Conservation (phyloP, 2,888 invertebrate genomes). For the Papilio demoleus region DNA sequence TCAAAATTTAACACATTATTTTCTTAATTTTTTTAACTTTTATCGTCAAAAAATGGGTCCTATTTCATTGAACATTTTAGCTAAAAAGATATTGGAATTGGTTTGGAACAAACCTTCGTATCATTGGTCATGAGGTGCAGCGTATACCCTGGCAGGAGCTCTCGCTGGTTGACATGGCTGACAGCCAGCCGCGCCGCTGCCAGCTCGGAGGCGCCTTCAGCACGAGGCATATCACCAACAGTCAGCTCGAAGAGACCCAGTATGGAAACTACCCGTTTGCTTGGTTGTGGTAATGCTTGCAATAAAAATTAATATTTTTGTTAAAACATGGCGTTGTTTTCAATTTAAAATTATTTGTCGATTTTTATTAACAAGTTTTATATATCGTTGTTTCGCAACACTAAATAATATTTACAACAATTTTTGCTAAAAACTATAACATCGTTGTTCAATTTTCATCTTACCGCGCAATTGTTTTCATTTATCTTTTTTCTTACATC, state of each 20-base stretch:
- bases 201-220: constrained; percentile 89
- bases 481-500: too few species aligned
- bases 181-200: constrained; percentile 92
- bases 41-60: too few species aligned
- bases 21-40: too few species aligned
- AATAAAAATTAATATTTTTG: constrained; percentile 35
- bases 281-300: constrained; percentile 59
- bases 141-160: constrained; percentile 88
- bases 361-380: not conserved
- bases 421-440: too few species aligned
- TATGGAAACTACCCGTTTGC: constrained; percentile 84
- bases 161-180: constrained; percentile 88
- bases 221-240: constrained; percentile 84
- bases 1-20: too few species aligned
- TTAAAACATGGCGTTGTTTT: not conserved
- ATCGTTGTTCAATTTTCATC: too few species aligned
- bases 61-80: too few species aligned
- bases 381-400: not conserved
- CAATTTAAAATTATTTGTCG: not conserved
- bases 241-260: constrained; percentile 92
- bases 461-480: too few species aligned
- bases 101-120: constrained; percentile 89
- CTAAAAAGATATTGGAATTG: too few species aligned
- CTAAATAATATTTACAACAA: too few species aligned
- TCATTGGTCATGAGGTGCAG: constrained; percentile 92